These are phyloP conservation scores for Pristiophorus japonicus DNA, from an alignment of 2,113 vertebrate species.

Conservation along the genomic window DNA sequence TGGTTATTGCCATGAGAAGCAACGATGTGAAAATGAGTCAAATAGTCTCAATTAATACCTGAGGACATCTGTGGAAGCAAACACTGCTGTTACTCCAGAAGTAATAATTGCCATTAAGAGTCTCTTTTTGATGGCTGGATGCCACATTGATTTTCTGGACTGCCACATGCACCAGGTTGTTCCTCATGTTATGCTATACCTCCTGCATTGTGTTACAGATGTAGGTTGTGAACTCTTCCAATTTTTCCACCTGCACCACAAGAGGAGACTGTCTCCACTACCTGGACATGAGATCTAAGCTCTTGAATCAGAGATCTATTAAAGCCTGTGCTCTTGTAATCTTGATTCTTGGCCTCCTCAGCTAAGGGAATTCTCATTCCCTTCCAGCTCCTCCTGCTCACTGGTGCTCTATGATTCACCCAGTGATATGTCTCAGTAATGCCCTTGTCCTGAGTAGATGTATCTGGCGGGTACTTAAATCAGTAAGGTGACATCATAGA, in stretches of 20 bases:
- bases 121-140: background rate
- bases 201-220: background rate
- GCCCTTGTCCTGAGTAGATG: background rate
- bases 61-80: no score
- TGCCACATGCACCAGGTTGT: background rate
- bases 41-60: background rate
- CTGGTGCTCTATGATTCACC: background rate
- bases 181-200: background rate
- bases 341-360: background rate
- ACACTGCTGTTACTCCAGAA: no score
- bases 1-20: background rate
- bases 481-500: background rate
- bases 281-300: background rate
- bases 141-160: background rate
- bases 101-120: background rate
- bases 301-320: background rate
- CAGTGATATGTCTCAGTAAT: background rate
- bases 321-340: background rate
- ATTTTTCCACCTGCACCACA: no score
- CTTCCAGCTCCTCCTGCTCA: background rate
- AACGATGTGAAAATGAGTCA: no score
- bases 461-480: background rate
- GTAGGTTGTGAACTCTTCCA: background rate
- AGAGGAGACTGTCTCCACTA: background rate
- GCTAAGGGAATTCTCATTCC: background rate